Conservation (phyloP, 2,888 invertebrate genomes). For the Nudaria mundana region DNA sequence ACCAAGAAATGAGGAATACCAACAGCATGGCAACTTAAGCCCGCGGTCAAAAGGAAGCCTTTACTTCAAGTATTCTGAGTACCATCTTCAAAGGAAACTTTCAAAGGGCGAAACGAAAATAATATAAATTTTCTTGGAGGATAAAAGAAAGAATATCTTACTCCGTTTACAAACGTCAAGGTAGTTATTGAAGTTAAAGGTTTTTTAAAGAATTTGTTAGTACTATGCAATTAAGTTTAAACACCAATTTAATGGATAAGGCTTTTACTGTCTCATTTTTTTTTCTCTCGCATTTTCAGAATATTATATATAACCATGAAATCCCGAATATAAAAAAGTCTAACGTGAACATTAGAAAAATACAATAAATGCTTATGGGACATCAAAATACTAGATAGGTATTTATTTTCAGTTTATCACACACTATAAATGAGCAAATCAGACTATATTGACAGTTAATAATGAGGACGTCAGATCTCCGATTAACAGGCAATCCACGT, state of each 20-base stretch:
- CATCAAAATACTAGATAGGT: too few species aligned
- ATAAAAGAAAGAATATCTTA: conserved; percentile 13
- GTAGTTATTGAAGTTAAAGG: conserved; percentile 24
- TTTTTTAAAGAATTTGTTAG: conserved; percentile 13
- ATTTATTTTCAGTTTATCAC: too few species aligned
- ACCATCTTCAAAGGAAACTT: conserved; percentile 41
- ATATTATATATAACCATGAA: too few species aligned
- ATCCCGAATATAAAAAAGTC: too few species aligned
- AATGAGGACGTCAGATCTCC: conserved; percentile 8
- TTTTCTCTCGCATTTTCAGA: too few species aligned
- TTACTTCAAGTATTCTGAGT: conserved; percentile 19
- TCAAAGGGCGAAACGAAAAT: conserved; percentile 36
- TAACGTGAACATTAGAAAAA: too few species aligned
- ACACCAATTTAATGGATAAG: neutral
- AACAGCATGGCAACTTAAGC: conserved; percentile 21
- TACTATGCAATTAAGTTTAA: neutral
- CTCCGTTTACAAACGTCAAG: conserved; percentile 16
- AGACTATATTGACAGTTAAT: conserved; percentile 8
- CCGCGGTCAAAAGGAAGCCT: conserved; percentile 44
- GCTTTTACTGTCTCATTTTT: too few species aligned
- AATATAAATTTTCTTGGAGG: conserved; percentile 36
- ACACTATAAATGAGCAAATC: neutral
- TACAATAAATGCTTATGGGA: too few species aligned
- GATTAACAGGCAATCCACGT: conserved; percentile 9
- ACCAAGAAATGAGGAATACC: neutral